Conservation (phyloP, 2,888 invertebrate species). For the Agonopterix heracliana region DNA sequence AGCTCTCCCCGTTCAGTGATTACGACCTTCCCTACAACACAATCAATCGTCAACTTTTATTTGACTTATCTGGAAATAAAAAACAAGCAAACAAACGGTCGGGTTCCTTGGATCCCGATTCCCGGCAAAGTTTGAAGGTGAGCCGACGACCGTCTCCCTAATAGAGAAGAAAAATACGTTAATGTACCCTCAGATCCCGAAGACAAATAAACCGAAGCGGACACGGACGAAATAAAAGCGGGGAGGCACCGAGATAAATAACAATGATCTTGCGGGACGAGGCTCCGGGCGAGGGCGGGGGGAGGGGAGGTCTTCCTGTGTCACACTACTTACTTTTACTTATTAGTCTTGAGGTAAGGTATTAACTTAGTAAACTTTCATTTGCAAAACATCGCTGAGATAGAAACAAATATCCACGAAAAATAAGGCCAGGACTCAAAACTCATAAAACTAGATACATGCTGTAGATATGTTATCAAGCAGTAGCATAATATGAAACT, state of each 20-base stretch:
- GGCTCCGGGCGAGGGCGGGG: conserved; percentile 14
- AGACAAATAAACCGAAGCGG: conserved; percentile 72
- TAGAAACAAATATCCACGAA: too few species aligned
- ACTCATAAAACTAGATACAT: too few species aligned
- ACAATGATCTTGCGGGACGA: conserved; percentile 60
- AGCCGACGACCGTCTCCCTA: conserved; percentile 66
- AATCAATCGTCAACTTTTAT: conserved; percentile 75
- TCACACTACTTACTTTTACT: conserved; percentile 43
- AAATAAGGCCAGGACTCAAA: too few species aligned
- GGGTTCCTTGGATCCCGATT: conserved; percentile 47
- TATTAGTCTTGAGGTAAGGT: conserved; percentile 25
- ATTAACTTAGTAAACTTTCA: conserved; percentile 5
- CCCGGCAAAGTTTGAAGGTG: conserved; percentile 65
- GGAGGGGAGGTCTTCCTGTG: conserved; percentile 22
- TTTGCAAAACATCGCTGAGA: too few species aligned
- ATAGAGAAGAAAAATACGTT: conserved; percentile 76
- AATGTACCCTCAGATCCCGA: conserved; percentile 72
- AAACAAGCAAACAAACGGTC: conserved; percentile 64
- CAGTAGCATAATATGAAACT: too few species aligned
- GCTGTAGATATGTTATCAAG: too few species aligned
- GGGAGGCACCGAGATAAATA: conserved; percentile 66
- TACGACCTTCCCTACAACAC: conserved; percentile 55
- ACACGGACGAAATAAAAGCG: conserved; percentile 70
- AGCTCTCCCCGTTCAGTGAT: conserved; percentile 47
- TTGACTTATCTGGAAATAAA: conserved; percentile 66